These are phyloP conservation scores for Anastrepha obliqua DNA, from an alignment of 1,140 invertebrate genomes.

Conservation along the genomic window DNA sequence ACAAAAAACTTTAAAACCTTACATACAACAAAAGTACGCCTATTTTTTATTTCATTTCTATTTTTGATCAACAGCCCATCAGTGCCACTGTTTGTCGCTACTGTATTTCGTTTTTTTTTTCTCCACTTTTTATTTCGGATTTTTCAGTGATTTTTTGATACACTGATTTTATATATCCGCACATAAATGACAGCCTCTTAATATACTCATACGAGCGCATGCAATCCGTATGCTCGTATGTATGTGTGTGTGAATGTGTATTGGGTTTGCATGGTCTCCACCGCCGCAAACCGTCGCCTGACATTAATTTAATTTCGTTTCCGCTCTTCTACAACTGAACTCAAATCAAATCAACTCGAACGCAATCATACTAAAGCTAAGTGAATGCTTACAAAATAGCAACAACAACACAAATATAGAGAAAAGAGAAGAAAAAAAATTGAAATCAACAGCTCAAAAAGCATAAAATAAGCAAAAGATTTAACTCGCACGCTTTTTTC, in stretches of 20 bases:
- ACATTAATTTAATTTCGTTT: constrained; percentile 53
- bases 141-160: constrained; percentile 37
- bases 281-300: neutral
- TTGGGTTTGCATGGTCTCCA: neutral
- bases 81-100: constrained; percentile 16
- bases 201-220: neutral
- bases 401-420: neutral
- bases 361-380: neutral
- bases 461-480: constrained; percentile 20
- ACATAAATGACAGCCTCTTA: constrained; percentile 42
- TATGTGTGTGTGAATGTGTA: neutral
- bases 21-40: neutral
- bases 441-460: neutral
- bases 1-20: neutral
- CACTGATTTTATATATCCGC: constrained; percentile 44
- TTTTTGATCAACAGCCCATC: constrained; percentile 13
- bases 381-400: neutral
- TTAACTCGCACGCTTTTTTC: constrained; percentile 51
- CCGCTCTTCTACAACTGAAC: constrained; percentile 26
- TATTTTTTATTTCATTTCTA: constrained; percentile 1
- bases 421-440: neutral
- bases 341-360: constrained; percentile 50
- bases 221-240: neutral
- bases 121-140: neutral
- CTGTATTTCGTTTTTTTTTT: constrained; percentile 31